These are phyloP conservation scores for Sesia apiformis DNA, from an alignment of 2,888 invertebrate genomes.

Conservation along the genomic window DNA sequence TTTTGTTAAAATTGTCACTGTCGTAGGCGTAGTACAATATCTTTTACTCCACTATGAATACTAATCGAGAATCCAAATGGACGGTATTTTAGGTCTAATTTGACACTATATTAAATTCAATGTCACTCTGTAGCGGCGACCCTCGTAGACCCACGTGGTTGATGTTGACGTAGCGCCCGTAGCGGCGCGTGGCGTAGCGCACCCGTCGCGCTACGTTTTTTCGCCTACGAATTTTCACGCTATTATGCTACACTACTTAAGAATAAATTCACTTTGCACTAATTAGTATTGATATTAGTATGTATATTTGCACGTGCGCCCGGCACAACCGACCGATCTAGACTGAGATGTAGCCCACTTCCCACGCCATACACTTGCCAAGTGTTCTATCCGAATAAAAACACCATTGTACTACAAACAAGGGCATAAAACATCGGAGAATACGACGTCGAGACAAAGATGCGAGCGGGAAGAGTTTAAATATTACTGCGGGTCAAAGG, in stretches of 20 bases:
- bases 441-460: background rate
- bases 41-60: too few species aligned
- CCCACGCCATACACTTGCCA: slow-evolving; percentile 39
- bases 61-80: too few species aligned
- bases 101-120: too few species aligned
- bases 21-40: too few species aligned
- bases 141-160: too few species aligned
- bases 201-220: background rate
- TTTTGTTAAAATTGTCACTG: too few species aligned
- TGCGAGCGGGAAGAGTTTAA: background rate
- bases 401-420: slow-evolving; percentile 45
- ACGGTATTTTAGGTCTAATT: too few species aligned
- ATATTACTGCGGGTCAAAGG: background rate
- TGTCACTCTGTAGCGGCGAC: too few species aligned
- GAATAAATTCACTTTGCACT: background rate
- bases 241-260: background rate
- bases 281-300: background rate
- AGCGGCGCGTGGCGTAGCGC: background rate
- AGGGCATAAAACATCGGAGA: slow-evolving; percentile 28
- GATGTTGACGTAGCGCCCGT: background rate
- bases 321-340: slow-evolving; percentile 47
- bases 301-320: slow-evolving; percentile 38
- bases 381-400: slow-evolving; percentile 43
- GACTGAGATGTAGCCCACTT: slow-evolving; percentile 51
- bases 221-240: too few species aligned